Conservation (phyloP, 2,797 vertebrate genomes). For the Muraenolepis orangiensis region DNA sequence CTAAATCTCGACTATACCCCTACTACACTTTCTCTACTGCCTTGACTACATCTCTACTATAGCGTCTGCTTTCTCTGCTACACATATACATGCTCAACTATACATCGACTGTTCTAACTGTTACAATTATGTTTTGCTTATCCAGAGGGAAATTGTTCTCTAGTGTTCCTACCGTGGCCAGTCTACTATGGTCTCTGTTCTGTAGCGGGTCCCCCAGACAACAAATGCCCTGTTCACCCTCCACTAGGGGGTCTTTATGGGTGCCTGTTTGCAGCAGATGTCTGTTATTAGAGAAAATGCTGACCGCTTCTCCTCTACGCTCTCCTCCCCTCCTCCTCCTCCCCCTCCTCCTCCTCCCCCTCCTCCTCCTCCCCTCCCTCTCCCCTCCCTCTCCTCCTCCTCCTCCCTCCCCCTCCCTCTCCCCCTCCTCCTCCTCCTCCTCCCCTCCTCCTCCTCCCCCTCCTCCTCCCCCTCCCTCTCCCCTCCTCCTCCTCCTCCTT, state of each 20-base stretch:
- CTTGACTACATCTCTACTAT: no score
- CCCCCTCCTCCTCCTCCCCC: conserved; percentile 81
- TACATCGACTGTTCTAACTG: no score
- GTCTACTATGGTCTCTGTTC: background rate
- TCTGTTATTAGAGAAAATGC: background rate
- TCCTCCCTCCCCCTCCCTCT: conserved; percentile 72
- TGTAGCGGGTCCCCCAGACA: background rate
- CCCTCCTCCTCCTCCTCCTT: conserved; percentile 56
- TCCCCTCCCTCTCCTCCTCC: conserved; percentile 78
- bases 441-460: conserved; percentile 81
- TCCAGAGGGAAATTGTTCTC: background rate
- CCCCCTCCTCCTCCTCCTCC: conserved; percentile 51
- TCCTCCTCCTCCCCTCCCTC: conserved; percentile 71
- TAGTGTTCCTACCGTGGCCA: background rate
- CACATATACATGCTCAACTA: no score
- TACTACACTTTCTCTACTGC: no score
- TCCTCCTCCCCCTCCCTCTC: conserved; percentile 56
- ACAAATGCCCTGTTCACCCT: no score
- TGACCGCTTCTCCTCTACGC: background rate
- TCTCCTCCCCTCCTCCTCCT: conserved; percentile 33
- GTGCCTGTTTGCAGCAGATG: background rate
- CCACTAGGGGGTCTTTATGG: no score
- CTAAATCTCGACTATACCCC: no score
- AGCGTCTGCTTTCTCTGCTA: no score
- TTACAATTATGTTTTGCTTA: no score